phyloP scores from a whole-genome alignment of 2,888 invertebrate species.

The Eristalinus sepulchralis region DNA sequence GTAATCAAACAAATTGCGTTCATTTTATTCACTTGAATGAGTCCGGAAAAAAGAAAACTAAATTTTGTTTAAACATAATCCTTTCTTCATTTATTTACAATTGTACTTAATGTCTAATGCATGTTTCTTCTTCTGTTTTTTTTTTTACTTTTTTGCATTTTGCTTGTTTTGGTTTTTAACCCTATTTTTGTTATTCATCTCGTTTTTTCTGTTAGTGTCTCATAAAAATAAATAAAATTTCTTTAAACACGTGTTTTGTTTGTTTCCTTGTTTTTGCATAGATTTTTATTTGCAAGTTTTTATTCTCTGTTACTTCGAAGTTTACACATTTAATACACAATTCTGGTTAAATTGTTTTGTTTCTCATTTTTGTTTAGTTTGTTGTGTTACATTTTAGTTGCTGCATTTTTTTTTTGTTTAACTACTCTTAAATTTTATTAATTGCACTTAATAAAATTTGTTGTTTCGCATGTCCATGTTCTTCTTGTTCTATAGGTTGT shows the following conservation, averaged over 20 bases:
- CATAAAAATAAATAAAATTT: slow-evolving; percentile 67
- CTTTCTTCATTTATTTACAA: slow-evolving; percentile 59
- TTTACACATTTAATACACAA: slow-evolving; percentile 43
- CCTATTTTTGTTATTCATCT: slow-evolving; percentile 1
- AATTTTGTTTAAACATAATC: slow-evolving; percentile 24
- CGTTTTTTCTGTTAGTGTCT: slow-evolving; percentile 3
- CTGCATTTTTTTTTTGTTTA: slow-evolving; percentile 48
- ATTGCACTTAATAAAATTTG: slow-evolving; percentile 71
- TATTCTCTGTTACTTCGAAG: slow-evolving; percentile 30
- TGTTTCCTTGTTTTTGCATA: slow-evolving; percentile 28
- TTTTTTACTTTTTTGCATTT: neutral
- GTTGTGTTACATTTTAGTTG: slow-evolving; percentile 8
- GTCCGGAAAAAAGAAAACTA: slow-evolving; percentile 27
- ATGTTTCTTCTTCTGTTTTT: slow-evolving; percentile 19
- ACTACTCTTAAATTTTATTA: slow-evolving; percentile 71
- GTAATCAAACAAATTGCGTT: slow-evolving; percentile 47
- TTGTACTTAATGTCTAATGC: slow-evolving; percentile 58
- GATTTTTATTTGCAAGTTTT: slow-evolving; percentile 19
- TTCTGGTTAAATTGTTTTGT: slow-evolving; percentile 32
- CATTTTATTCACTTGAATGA: slow-evolving; percentile 24
- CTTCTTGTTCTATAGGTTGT: slow-evolving; percentile 52
- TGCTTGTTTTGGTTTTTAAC: neutral
- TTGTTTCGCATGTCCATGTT: slow-evolving; percentile 62
- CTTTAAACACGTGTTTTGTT: slow-evolving; percentile 34
- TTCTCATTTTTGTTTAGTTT: slow-evolving; percentile 41